Evolutionary conservation across 2,113 vertebrate genomes (phyloP), one percentile per base, ranked within the genome.

Genomic region (Lichenostomus cassidix): DNA sequence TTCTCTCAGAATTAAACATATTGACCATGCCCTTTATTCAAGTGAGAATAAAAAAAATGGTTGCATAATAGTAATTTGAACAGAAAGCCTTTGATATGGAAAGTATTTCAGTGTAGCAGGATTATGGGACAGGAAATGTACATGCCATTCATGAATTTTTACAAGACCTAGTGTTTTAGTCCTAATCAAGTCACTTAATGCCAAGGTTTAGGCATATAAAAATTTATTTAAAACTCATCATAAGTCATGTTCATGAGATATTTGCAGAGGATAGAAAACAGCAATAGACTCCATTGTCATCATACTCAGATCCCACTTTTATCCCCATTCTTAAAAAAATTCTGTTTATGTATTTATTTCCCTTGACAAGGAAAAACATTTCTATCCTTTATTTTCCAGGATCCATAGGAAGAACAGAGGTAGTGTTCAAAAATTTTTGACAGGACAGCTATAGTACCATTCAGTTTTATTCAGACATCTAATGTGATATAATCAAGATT

Each of bases 21-120:
- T 37, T 76, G 15, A 47, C 37, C 4, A 7, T 25, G 42, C 4
- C 16, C 47, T 78, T 60, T 56, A 44, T 56, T 90, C 22, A 68
- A 7, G 1, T 67, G 11, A 33, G 19, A 17, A 81, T n/a, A 0
- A 73, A 67, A 81, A 0, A 5, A 47, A 69, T n/a, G 31, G 2
- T 41, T 64, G 9, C 11, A 17, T 49, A 69, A 35, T n/a, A 88
- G 86, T 49, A 69, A 77, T 37, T 69, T 90, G 4, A 85, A 76
- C 11, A 60, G 39, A 76, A 12, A 85, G 12, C 4, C 19, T 78
- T 63, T 27, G 14, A 68, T 41, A 80, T 1, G 4, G 29, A 49
- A 69, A 49, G 3, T 4, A 80, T 49, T 75, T 76, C 24, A 75
- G 6, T 11, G 13, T 17, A 73, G 52, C 7, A 22, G 21, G 22